Percentiles rank a stretch among this genome's conserved stretches.
Evolutionary conservation across 1,140 invertebrate species (phyloP).

Genomic region (Drosophila micromelanica): DNA sequence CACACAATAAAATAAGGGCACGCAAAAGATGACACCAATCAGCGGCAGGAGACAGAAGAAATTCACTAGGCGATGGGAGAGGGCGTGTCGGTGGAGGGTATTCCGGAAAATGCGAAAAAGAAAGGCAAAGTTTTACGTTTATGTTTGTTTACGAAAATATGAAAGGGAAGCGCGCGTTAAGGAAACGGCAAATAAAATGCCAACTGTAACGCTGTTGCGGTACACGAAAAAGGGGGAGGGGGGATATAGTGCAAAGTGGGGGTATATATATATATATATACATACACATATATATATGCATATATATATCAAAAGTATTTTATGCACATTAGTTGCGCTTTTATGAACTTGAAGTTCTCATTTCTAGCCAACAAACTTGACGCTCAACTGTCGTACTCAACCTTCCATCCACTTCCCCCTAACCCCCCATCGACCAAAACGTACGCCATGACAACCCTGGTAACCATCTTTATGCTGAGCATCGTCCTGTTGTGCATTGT

Average conservation of each 20-base stretch:
- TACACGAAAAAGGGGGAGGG: not conserved
- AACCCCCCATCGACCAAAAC: too few relatives aligned
- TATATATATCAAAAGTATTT: slow-evolving; percentile 76
- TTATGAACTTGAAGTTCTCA: slow-evolving; percentile 81
- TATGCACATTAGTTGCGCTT: slow-evolving; percentile 81
- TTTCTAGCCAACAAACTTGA: slow-evolving; percentile 69
- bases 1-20: slow-evolving; percentile 30
- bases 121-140: slow-evolving; percentile 65
- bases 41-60: slow-evolving; percentile 6
- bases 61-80: not conserved
- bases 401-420: too few relatives aligned
- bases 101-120: slow-evolving; percentile 28
- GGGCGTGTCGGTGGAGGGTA: not conserved
- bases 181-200: slow-evolving; percentile 69
- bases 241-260: not conserved
- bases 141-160: slow-evolving; percentile 77
- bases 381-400: slow-evolving; percentile 41
- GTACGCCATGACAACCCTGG: not conserved
- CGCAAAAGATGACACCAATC: slow-evolving; percentile 40
- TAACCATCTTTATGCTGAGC: not conserved
- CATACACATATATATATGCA: too few relatives aligned
- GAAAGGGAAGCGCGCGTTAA: slow-evolving; percentile 62
- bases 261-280: slow-evolving; percentile 1
- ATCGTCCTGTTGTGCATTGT: slow-evolving; percentile 28
- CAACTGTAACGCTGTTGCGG: slow-evolving; percentile 19